phyloP scores from a whole-genome alignment of 2,797 vertebrate genomes.

The Buceros bicornis region DNA sequence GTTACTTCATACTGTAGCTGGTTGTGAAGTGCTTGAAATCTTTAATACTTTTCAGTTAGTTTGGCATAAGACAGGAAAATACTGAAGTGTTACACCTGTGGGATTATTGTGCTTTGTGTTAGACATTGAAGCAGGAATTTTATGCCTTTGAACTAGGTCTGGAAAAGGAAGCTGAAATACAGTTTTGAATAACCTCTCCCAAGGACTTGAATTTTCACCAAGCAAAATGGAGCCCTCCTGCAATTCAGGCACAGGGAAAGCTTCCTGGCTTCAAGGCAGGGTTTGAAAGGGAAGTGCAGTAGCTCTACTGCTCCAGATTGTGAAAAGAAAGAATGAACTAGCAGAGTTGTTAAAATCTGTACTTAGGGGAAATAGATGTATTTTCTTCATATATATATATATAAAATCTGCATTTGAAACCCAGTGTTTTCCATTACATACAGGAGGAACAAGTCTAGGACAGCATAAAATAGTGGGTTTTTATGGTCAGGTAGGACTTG shows the following conservation, averaged over 20 bases:
- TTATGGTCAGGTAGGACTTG: not conserved
- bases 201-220: not conserved
- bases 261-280: not conserved
- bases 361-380: not conserved
- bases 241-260: not conserved
- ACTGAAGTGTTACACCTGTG: not conserved
- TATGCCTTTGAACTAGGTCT: not conserved
- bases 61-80: not conserved
- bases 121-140: not conserved
- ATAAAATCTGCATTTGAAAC: not conserved
- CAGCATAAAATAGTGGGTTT: accelerated
- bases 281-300: not conserved
- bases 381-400: not conserved
- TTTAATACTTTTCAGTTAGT: not conserved
- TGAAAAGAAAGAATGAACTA: not conserved
- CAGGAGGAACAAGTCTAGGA: not conserved
- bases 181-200: not conserved
- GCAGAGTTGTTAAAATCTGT: not conserved
- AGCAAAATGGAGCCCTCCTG: not conserved
- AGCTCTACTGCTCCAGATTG: not conserved
- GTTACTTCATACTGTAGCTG: not conserved
- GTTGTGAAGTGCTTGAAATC: not conserved
- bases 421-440: not conserved
- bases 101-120: not conserved
- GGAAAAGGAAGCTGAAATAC: not conserved